A percentile compares a stretch with the other conserved stretches of the same genome.
phyloP scores from a whole-genome alignment of 2,797 vertebrate genomes.

The Chelonia mydas region DNA sequence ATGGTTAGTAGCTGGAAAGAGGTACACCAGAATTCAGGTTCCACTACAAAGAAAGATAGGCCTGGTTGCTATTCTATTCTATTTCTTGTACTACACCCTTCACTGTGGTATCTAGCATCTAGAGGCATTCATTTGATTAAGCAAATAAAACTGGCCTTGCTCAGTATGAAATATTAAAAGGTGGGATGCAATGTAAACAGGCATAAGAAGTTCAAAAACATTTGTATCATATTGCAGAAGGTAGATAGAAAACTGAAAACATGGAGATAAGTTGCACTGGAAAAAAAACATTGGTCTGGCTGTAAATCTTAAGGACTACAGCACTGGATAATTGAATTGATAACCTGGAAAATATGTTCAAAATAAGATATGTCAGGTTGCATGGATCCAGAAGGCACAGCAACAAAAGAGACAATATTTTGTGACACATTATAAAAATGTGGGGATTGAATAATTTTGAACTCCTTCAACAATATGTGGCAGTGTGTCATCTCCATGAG shows the following conservation, averaged over 20 bases:
- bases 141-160: neutral
- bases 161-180: neutral
- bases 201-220: neutral
- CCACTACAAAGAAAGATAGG: neutral
- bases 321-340: constrained; percentile 19
- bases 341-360: constrained; percentile 50
- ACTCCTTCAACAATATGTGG: neutral
- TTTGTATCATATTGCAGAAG: constrained; percentile 8
- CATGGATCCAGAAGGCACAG: neutral
- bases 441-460: constrained; percentile 2
- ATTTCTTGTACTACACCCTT: neutral
- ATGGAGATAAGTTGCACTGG: neutral
- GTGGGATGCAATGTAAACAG: neutral
- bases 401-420: constrained; percentile 10
- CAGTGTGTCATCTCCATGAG: neutral
- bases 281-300: neutral
- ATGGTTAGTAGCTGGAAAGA: neutral
- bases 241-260: neutral
- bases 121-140: neutral
- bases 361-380: constrained; percentile 24
- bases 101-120: neutral
- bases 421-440: constrained; percentile 19
- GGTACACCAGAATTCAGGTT: neutral
- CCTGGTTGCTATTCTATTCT: neutral
- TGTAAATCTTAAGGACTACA: constrained; percentile 42